phyloP scores from a whole-genome alignment of 2,888 invertebrate genomes.

The Apantesis nais region DNA sequence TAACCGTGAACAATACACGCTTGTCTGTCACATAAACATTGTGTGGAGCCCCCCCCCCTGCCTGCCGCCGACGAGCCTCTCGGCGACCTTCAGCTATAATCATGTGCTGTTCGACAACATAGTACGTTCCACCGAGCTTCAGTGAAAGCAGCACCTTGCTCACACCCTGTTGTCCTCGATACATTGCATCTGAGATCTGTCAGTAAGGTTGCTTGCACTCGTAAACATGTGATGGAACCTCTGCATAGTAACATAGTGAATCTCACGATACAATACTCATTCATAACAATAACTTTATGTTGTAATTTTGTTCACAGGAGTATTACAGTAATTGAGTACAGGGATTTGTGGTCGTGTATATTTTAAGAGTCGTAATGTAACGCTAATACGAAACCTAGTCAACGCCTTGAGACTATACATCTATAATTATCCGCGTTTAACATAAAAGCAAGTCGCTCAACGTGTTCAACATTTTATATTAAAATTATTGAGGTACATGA shows the following conservation, averaged over 20 bases:
- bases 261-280: conserved; percentile 6
- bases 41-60: background rate
- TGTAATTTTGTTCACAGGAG: conserved; percentile 15
- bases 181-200: background rate
- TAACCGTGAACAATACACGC: conserved; percentile 31
- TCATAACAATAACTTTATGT: conserved; percentile 9
- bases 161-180: conserved; percentile 8
- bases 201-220: background rate
- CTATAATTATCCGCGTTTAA: background rate
- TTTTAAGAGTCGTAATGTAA: background rate
- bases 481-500: background rate
- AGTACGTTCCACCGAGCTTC: background rate
- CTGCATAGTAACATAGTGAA: background rate
- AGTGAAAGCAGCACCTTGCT: conserved; percentile 16
- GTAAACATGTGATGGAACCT: background rate
- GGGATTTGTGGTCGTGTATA: background rate
- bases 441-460: background rate
- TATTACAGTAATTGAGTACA: conserved; percentile 11
- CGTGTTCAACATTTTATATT: background rate
- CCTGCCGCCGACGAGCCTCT: conserved; percentile 7
- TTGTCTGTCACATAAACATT: conserved; percentile 18
- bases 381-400: background rate
- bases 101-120: conserved; percentile 13
- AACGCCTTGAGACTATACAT: background rate
- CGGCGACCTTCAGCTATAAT: conserved; percentile 19